Percentiles rank a stretch among this genome's conserved stretches.
Conservation (phyloP, 92 coral and sea anemone genomes). For the Palythoa grandiflora region DNA sequence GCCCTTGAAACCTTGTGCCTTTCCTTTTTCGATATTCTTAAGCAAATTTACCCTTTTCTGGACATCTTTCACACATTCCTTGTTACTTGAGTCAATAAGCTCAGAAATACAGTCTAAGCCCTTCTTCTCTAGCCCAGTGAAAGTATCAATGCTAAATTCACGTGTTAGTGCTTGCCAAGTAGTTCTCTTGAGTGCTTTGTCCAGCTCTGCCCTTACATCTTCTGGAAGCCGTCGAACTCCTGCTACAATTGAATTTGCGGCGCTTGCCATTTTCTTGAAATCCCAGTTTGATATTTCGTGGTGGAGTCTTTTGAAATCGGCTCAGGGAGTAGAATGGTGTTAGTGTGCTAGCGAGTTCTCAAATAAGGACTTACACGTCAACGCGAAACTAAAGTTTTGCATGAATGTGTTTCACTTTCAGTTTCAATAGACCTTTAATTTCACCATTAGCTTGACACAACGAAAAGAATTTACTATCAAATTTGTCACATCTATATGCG, state of each 20-base stretch:
- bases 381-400: too few relatives aligned
- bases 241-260: slow-evolving; percentile 1
- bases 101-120: slow-evolving; percentile 43
- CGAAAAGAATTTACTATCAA: too few relatives aligned
- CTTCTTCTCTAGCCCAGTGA: slow-evolving; percentile 31
- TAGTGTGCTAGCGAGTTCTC: background rate
- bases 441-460: too few relatives aligned
- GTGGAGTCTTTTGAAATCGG: background rate
- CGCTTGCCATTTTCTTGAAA: background rate
- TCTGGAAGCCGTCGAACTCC: slow-evolving; percentile 50
- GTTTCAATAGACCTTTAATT: too few relatives aligned
- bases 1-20: slow-evolving; percentile 54
- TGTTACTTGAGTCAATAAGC: slow-evolving; percentile 34
- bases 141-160: slow-evolving; percentile 50
- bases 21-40: slow-evolving; percentile 14
- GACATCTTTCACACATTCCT: slow-evolving; percentile 36
- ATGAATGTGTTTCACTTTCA: too few relatives aligned
- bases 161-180: slow-evolving; percentile 56
- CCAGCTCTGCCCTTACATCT: slow-evolving; percentile 44
- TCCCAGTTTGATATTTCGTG: background rate
- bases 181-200: slow-evolving; percentile 34
- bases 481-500: too few relatives aligned
- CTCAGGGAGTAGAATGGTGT: background rate
- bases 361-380: too few relatives aligned
- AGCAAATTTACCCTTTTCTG: slow-evolving; percentile 3